Percentiles rank a stretch among this genome's conserved stretches.
These are phyloP conservation scores for Alviniconcha strummeri DNA, from an alignment of 2,888 invertebrate species.

Conservation along the genomic window DNA sequence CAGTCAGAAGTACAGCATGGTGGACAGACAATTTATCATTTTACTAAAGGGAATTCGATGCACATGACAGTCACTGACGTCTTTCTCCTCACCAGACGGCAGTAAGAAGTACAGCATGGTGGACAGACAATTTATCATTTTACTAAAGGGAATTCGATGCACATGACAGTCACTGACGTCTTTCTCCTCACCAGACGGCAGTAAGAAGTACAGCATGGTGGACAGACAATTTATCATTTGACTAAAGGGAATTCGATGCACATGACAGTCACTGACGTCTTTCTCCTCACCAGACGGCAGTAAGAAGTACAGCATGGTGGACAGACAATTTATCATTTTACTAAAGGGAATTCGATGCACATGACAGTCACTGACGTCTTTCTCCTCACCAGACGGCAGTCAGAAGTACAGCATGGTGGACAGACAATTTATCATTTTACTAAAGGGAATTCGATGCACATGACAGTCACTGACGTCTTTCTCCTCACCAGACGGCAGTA, in stretches of 20 bases:
- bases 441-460: no score
- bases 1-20: not conserved
- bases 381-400: not conserved
- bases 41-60: no score
- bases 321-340: not conserved
- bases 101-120: not conserved
- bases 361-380: no score
- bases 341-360: no score
- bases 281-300: not conserved
- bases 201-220: not conserved
- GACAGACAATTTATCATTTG: not conserved
- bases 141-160: no score
- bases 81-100: not conserved
- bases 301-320: not conserved
- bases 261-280: no score
- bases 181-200: not conserved
- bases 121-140: not conserved
- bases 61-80: no score
- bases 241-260: no score
- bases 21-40: not conserved
- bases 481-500: not conserved
- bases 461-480: not conserved
- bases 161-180: no score
- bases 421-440: not conserved
- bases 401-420: not conserved